phyloP scores from a whole-genome alignment of 2,797 vertebrate species.

The Lophotriccus pileatus region DNA sequence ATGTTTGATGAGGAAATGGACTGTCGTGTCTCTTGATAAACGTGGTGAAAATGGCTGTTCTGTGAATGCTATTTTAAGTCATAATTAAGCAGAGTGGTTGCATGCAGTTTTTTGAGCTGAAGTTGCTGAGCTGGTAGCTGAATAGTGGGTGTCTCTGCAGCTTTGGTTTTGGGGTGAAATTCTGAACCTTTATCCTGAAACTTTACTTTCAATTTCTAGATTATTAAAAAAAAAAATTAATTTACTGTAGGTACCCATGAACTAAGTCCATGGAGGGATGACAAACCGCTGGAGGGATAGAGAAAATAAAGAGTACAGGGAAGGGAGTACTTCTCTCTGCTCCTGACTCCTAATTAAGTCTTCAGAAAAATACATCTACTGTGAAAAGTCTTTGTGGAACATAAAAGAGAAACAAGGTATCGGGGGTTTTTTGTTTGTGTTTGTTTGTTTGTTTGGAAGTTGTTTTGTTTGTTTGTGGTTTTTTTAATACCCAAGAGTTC shows the following conservation, averaged over 20 bases:
- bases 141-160: neutral
- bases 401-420: neutral
- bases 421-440: neutral
- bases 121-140: neutral
- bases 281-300: neutral
- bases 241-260: neutral
- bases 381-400: neutral
- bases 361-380: neutral
- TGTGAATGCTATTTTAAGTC: constrained; percentile 42
- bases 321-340: neutral
- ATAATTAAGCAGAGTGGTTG: constrained; percentile 9
- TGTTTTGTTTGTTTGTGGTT: rapidly evolving
- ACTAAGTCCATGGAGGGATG: neutral
- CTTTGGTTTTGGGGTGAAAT: neutral
- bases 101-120: neutral
- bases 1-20: constrained; percentile 60
- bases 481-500: neutral
- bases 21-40: constrained; percentile 41
- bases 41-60: constrained; percentile 33
- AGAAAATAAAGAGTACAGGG: neutral
- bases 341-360: neutral
- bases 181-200: neutral
- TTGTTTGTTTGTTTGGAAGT: neutral
- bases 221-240: neutral
- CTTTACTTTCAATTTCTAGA: neutral